Base-by-base conservation (phyloP, 2,888 invertebrate genomes). In the Drosophila ezoana region DNA sequence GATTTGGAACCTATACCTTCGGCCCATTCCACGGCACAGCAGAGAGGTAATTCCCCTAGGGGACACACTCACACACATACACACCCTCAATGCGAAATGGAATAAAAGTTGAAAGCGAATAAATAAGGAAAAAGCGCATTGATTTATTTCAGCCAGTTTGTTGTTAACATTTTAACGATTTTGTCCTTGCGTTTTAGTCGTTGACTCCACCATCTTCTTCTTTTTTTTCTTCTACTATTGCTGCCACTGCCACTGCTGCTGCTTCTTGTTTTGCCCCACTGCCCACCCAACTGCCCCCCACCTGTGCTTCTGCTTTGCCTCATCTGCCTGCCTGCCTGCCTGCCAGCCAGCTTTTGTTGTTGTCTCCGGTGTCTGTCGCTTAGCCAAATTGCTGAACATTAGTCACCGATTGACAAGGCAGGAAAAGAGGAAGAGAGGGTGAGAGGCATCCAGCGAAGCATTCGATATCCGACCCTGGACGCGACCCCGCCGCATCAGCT, bases 151-250 rank as follows among this genome's bases (percentile, higher is more conserved):
- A 79, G 84, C 71, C 81, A 81, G 80, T 75, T 84, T 87, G 89
- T 89, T 86, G 89, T 86, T 86, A 86, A 86, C 89, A 86, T 86
- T 85, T 85, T 86, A 87, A 89, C 86, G 89, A 86, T 89, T 89
- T 89, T 86, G 89, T 86, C 86, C 87, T 87, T 87, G 79, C 85
- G 87, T 79, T 89, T 88, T 82, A 63, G 69, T 66, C 62, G 51
- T 49, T 57, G 60, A 56, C 56, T 54, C 56, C 23, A 43, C 67
- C 53, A 56, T 14, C 47, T 51, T 35, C 48, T 56, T 10, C 38
- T 48, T 49, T 44, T 45, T 48, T 16, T 56, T 14, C 45, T 32
- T 16, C n/a, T 16, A 35, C 47, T 28, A 4, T 28, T 13, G 2
- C 38, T 38, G 18, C 33, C n/a, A 14, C 38, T 37, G 3, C 20